A percentile compares a stretch with the other conserved stretches of the same genome.
phyloP scores from a whole-genome alignment of 2,113 vertebrate species.

The Chloroceryle aenea region DNA sequence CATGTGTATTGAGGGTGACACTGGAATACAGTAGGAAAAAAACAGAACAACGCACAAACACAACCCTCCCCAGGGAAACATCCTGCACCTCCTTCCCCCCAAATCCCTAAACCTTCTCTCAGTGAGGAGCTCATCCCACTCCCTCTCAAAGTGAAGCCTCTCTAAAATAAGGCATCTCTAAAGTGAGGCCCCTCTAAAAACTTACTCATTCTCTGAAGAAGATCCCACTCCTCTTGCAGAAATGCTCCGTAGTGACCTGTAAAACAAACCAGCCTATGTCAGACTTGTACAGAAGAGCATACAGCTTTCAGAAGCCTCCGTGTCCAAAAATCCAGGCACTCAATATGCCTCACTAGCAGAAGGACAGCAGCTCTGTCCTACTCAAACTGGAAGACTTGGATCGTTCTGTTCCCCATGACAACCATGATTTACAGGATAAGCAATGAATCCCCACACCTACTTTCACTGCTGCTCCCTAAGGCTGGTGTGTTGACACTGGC shows the following conservation, averaged over 20 bases:
- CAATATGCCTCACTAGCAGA: background rate
- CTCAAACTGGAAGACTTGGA: background rate
- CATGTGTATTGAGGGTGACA: background rate
- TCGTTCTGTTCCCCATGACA: background rate
- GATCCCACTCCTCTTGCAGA: constrained; percentile 95
- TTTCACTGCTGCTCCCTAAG: background rate
- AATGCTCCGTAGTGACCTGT: constrained; percentile 94
- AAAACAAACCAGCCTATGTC: background rate
- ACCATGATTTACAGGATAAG: background rate
- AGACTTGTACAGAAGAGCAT: background rate
- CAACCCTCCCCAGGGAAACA: background rate
- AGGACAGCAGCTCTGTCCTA: background rate
- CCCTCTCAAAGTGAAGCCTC: background rate
- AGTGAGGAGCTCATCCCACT: background rate
- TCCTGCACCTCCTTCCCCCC: background rate
- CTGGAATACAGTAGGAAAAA: background rate
- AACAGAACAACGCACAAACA: background rate
- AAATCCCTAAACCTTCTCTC: background rate
- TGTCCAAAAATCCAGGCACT: background rate
- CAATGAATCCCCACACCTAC: background rate
- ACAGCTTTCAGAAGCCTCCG: background rate
- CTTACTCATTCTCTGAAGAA: constrained; percentile 94
- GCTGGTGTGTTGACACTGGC: background rate
- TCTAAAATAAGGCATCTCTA: background rate
- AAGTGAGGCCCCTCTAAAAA: background rate